A percentile compares a stretch with the other conserved stretches of the same genome.
These are phyloP conservation scores for Luidia sarsii DNA, from an alignment of 53 echinoderm and acorn worm species.

Conservation along the genomic window DNA sequence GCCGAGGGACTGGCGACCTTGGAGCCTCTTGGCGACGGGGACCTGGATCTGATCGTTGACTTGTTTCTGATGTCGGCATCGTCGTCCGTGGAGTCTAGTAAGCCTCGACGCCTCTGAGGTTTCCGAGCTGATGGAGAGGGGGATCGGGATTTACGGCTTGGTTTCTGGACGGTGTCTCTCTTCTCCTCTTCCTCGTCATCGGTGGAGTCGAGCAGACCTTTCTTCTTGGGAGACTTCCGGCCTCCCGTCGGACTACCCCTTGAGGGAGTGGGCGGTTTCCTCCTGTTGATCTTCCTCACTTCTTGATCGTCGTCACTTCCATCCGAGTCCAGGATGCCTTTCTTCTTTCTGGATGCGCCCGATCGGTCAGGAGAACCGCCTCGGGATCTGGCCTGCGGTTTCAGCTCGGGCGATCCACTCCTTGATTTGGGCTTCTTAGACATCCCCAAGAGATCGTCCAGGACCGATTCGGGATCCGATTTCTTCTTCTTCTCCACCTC, in stretches of 20 bases:
- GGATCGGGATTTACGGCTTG: slow-evolving; percentile 26
- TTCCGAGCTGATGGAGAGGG: slow-evolving; percentile 7
- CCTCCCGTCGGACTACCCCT: background rate
- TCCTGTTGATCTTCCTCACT: background rate
- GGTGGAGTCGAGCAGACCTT: slow-evolving; percentile 63
- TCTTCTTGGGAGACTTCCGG: slow-evolving; percentile 25
- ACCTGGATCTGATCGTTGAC: slow-evolving; percentile 37
- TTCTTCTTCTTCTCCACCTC: slow-evolving; percentile 25
- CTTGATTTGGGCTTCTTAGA: slow-evolving; percentile 50
- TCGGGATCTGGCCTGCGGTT: slow-evolving; percentile 16
- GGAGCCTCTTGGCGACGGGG: slow-evolving; percentile 20
- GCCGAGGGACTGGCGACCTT: background rate
- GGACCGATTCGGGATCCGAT: slow-evolving; percentile 1
- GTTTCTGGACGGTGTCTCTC: background rate
- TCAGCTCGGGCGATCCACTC: slow-evolving; percentile 32
- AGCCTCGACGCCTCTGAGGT: slow-evolving; percentile 8
- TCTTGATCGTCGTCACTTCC: slow-evolving; percentile 31
- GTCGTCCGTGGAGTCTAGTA: slow-evolving; percentile 24
- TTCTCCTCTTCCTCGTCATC: slow-evolving; percentile 43
- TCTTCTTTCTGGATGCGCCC: slow-evolving; percentile 12
- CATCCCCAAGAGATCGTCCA: slow-evolving; percentile 6
- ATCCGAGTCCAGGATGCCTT: slow-evolving; percentile 37
- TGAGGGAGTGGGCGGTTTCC: background rate
- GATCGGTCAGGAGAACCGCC: slow-evolving; percentile 18
- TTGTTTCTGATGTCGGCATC: slow-evolving; percentile 14